Base-by-base conservation (phyloP, 2,797 vertebrate genomes). In the Siniperca undulata region DNA sequence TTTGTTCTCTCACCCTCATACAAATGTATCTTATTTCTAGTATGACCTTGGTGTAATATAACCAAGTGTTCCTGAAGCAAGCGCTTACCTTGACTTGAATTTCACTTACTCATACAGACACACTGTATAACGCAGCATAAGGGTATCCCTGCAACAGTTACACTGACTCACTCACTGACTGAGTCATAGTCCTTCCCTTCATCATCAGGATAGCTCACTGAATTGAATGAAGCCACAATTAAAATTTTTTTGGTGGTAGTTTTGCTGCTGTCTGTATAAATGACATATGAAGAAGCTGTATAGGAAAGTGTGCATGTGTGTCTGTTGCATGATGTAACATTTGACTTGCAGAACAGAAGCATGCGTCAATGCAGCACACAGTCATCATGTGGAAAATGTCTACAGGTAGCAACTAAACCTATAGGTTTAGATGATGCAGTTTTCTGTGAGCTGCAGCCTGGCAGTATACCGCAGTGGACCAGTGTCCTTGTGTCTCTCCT, bases 401-500 rank as follows among this genome's bases (percentile, higher is more conserved):
- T 62, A 62, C 75, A 83, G 56, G 72, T 66, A 73, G 48, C 11
- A 5, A 16, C 27, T 24, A 40, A 34, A 24, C 42, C 30, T 66
- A 2, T 34, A 55, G 6, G 64, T 69, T 66, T 10, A 27, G 53
- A 77, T 48, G 12, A 24, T 55, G 67, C 27, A n/a, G 77, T 80
- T 77, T 73, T 77, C 16, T 59, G 83, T 42, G 76, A 66, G 71
- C 36, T 68, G 87, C 83, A 88, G 86, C 73, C 86, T 91, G 90
- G 84, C 88, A 86, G 78, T 56, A 40, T 85, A 87, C 93, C 53
- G 90, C 93, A 94, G 90, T 91, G 88, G 85, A 75, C 87, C 78
- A 27, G 84, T 94, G 93, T 94, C 93, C 94, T 95, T 95, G 92
- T 86, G 81, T 74, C 88, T 91, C 86, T 92, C 89, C 88, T 88